Conservation (phyloP, 2,113 vertebrate species). For the Dendrocopos noguchii region DNA sequence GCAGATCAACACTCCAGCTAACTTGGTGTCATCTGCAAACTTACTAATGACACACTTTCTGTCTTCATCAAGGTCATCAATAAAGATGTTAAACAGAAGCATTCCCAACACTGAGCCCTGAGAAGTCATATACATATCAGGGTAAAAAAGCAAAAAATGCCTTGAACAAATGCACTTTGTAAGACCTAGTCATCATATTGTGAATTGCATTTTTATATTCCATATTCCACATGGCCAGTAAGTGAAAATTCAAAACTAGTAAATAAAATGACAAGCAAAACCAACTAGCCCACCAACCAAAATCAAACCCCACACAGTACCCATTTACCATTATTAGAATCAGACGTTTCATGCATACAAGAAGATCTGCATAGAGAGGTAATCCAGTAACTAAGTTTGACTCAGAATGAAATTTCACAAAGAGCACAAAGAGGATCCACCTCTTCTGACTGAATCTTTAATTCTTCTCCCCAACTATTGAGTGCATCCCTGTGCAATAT, state of each 20-base stretch:
- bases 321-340: neutral
- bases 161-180: neutral
- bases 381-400: neutral
- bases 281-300: too few species aligned
- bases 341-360: neutral
- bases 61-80: too few species aligned
- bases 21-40: too few species aligned
- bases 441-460: neutral
- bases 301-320: accelerated
- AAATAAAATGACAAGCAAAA: neutral
- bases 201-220: neutral
- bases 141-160: neutral
- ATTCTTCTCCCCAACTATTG: accelerated
- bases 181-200: neutral
- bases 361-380: accelerated
- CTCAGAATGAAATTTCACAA: neutral
- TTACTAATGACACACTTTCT: too few species aligned
- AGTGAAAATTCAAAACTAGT: neutral
- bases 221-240: neutral
- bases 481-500: neutral
- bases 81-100: too few species aligned
- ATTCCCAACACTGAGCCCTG: too few species aligned
- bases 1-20: too few species aligned
- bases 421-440: neutral
- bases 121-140: accelerated